phyloP scores from a whole-genome alignment of 2,113 vertebrate genomes.

The Lontra canadensis region DNA sequence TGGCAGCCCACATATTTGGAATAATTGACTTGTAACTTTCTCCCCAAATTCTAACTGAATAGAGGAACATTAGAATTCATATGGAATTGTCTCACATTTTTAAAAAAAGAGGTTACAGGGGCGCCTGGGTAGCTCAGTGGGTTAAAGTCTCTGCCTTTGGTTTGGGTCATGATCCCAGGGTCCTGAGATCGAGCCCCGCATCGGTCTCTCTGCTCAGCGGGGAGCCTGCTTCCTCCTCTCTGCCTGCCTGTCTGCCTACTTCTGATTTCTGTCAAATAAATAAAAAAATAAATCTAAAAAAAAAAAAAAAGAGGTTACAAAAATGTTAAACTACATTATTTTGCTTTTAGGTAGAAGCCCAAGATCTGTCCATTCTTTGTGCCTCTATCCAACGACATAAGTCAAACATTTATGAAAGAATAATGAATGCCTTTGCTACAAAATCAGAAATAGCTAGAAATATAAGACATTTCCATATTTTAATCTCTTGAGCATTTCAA shows the following conservation, averaged over 20 bases:
- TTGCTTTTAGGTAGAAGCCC: not conserved
- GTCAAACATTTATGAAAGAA: not conserved
- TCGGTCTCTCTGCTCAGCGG: no score
- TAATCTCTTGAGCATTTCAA: not conserved
- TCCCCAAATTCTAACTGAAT: not conserved
- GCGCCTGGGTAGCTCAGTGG: no score
- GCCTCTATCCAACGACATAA: not conserved
- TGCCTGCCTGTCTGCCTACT: no score
- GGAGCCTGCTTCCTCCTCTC: no score
- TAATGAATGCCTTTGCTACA: not conserved
- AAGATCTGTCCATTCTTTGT: not conserved
- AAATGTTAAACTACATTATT: not conserved
- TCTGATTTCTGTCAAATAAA: no score
- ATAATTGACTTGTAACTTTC: not conserved
- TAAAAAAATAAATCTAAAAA: not conserved
- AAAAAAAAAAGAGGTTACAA: not conserved
- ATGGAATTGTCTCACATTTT: not conserved
- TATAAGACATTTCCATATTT: not conserved
- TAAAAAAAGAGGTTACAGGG: not conserved
- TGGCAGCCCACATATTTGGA: not conserved
- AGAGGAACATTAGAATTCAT: not conserved
- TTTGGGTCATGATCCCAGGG: no score
- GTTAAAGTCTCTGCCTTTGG: no score
- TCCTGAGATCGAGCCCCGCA: no score
- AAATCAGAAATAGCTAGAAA: not conserved